Evolutionary conservation across 2,888 invertebrate species (phyloP).

Genomic region (Xanthia togata): DNA sequence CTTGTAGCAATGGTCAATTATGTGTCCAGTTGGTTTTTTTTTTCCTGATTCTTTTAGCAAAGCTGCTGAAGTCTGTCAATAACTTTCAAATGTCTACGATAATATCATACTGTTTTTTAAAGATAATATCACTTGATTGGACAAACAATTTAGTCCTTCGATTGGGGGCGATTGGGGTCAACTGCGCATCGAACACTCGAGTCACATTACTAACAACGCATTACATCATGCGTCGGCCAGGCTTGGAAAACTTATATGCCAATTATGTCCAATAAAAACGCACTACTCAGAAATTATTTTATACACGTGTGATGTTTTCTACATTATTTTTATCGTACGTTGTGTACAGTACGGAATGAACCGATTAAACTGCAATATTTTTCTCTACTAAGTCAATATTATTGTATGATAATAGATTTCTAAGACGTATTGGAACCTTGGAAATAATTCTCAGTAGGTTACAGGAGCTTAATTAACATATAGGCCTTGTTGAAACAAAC

Average conservation of each 20-base stretch:
- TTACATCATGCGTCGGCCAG: constrained; percentile 82
- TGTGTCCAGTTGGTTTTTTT: not conserved
- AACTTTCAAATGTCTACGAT: constrained; percentile 40
- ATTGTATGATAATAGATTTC: constrained; percentile 29
- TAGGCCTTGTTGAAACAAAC: constrained; percentile 49
- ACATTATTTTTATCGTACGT: constrained; percentile 19
- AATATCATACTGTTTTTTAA: constrained; percentile 62
- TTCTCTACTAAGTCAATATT: not conserved
- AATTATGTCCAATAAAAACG: constrained; percentile 76
- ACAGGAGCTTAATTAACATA: constrained; percentile 55
- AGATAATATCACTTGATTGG: constrained; percentile 76
- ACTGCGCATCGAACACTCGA: constrained; percentile 85
- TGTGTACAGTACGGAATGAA: constrained; percentile 3
- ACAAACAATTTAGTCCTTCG: constrained; percentile 89
- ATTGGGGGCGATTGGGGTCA: constrained; percentile 90
- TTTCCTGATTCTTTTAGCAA: not conserved
- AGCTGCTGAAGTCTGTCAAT: not conserved
- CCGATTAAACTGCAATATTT: constrained; percentile 6
- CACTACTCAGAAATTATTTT: constrained; percentile 60
- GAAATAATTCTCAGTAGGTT: constrained; percentile 54
- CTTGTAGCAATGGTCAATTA: too few species aligned
- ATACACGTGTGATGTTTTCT: constrained; percentile 52
- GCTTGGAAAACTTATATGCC: constrained; percentile 78
- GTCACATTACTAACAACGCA: constrained; percentile 74
- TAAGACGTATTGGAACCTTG: constrained; percentile 40